Percentiles rank a stretch among this genome's conserved stretches.
These are phyloP conservation scores for Passer montanus DNA, from an alignment of 2,113 vertebrate genomes.

Conservation along the genomic window DNA sequence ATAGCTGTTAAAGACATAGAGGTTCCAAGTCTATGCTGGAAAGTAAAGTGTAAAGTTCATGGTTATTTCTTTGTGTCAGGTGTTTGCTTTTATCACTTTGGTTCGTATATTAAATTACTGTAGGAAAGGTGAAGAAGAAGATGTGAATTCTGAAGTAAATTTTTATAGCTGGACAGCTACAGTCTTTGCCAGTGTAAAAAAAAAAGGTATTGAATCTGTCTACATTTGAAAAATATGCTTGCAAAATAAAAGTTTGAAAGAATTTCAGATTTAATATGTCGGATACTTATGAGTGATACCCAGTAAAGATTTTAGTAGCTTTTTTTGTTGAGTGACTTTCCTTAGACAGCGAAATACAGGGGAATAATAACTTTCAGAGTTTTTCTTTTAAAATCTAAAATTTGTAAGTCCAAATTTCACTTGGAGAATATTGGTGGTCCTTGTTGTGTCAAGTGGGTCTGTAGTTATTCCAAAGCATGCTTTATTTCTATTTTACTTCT, in stretches of 20 bases:
- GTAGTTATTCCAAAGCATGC: conserved; percentile 24
- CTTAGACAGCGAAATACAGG: conserved; percentile 14
- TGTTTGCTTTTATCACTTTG: conserved; percentile 18
- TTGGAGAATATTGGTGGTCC: conserved; percentile 4
- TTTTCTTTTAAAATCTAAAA: conserved; percentile 62
- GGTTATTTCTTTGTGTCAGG: background rate
- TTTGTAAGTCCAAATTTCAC: conserved; percentile 4
- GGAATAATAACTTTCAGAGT: background rate
- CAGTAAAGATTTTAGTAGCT: conserved; percentile 48
- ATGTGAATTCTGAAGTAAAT: background rate
- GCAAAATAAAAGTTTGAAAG: conserved; percentile 54
- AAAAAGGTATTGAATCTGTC: background rate
- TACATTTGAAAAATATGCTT: conserved; percentile 31
- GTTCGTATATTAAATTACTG: background rate
- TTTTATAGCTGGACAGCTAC: background rate
- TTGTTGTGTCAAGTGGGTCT: background rate
- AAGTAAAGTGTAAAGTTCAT: conserved; percentile 45
- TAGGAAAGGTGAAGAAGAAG: background rate
- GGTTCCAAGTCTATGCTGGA: conserved; percentile 32
- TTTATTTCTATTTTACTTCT: background rate
- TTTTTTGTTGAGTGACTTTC: conserved; percentile 41
- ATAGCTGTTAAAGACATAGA: conserved; percentile 64
- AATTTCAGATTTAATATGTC: conserved; percentile 53
- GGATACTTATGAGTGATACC: conserved; percentile 17
- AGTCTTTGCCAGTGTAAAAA: background rate